Evolutionary conservation across 2,888 invertebrate genomes (phyloP).

Genomic region (Hipparchia semele): DNA sequence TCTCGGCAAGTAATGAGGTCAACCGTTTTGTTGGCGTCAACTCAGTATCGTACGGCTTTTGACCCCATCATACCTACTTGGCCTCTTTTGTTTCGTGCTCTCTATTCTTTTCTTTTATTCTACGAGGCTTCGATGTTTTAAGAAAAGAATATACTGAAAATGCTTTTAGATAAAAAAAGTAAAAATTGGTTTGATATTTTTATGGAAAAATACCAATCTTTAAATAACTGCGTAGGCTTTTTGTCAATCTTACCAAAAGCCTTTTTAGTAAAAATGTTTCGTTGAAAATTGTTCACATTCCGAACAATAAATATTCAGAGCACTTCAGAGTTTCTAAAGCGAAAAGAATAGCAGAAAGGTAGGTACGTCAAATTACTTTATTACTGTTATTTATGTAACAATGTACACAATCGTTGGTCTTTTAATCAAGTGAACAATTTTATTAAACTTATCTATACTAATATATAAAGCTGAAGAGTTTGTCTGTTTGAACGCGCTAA

Average conservation of each 20-base stretch:
- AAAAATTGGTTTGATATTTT: constrained; percentile 2
- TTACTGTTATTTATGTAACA: no score
- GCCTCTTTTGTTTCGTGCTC: constrained; percentile 34
- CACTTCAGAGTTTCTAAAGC: no score
- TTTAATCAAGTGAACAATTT: no score
- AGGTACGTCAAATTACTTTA: no score
- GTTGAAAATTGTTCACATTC: no score
- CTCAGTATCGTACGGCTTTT: constrained; percentile 36
- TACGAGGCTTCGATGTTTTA: constrained; percentile 6
- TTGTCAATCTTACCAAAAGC: background rate
- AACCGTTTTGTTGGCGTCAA: constrained; percentile 35
- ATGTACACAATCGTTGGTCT: no score
- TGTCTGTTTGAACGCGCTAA: no score
- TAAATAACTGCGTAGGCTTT: background rate
- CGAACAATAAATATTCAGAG: no score
- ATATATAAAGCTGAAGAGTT: no score
- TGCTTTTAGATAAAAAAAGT: background rate
- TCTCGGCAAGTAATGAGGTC: constrained; percentile 40
- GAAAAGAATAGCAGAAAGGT: no score
- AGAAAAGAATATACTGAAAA: constrained; percentile 1
- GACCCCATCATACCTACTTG: constrained; percentile 30
- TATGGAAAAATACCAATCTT: background rate
- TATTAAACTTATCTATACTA: no score
- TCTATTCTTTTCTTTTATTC: constrained; percentile 17
- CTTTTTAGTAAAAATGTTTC: background rate